Percentiles rank a stretch among this genome's conserved stretches.
Evolutionary conservation across 1,140 invertebrate species (phyloP).

Genomic region (Spodoptera litura): DNA sequence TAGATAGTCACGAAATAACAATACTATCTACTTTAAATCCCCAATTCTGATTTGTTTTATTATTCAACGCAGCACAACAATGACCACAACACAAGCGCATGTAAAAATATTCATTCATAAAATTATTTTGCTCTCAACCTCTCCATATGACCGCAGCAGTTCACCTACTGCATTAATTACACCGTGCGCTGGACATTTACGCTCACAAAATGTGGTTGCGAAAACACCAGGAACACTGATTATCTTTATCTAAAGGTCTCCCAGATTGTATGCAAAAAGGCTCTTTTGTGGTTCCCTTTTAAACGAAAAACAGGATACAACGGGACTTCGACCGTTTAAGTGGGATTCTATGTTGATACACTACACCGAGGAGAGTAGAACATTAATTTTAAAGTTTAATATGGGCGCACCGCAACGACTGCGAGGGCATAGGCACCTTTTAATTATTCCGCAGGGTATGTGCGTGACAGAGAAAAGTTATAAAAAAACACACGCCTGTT

Average conservation of each 20-base stretch:
- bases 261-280: background rate
- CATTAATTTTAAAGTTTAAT: constrained; percentile 46
- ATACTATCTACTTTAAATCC: too few relatives aligned
- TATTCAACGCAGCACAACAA: too few relatives aligned
- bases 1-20: too few relatives aligned
- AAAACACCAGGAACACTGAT: background rate
- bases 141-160: background rate
- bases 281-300: background rate
- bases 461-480: constrained; percentile 37
- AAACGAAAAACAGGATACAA: background rate
- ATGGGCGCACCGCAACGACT: constrained; percentile 38
- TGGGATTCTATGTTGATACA: constrained; percentile 41
- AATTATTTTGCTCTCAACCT: background rate
- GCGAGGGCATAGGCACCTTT: constrained; percentile 21
- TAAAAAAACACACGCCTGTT: constrained; percentile 19
- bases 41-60: too few relatives aligned
- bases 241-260: background rate
- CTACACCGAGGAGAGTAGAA: background rate
- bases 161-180: background rate
- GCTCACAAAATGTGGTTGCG: background rate
- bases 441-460: constrained; percentile 37
- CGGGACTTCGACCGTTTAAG: constrained; percentile 19
- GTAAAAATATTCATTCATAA: too few relatives aligned
- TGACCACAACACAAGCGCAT: too few relatives aligned
- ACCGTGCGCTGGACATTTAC: background rate